Evolutionary conservation across 1,140 invertebrate species (phyloP).

Genomic region (Drosophila repletoides): DNA sequence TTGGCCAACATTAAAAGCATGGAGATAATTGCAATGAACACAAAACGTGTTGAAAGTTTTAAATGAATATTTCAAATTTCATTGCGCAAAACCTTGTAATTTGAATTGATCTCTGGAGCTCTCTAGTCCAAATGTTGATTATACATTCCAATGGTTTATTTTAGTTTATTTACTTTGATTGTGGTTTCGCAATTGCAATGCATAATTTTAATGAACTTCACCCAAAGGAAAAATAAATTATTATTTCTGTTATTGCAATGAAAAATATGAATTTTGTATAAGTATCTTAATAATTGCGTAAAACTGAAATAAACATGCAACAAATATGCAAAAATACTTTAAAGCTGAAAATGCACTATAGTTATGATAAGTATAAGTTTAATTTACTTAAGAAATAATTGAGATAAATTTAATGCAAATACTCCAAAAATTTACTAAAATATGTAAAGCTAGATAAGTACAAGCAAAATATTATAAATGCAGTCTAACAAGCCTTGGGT

Average conservation of each 20-base stretch:
- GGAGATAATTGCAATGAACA: constrained; percentile 34
- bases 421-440: no score
- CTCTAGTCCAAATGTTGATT: not conserved
- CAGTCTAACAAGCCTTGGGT: no score
- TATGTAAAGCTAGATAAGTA: no score
- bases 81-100: not conserved
- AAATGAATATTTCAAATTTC: constrained; percentile 11
- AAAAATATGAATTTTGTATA: constrained; percentile 1
- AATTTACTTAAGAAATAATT: no score
- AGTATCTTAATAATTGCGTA: not conserved
- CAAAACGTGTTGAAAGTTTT: constrained; percentile 18
- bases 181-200: not conserved
- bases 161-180: constrained; percentile 7
- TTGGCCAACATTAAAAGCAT: constrained; percentile 16
- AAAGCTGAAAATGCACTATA: not conserved
- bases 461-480: no score
- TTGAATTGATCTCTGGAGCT: constrained; percentile 1
- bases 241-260: not conserved
- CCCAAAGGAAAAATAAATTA: not conserved
- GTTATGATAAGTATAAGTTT: no score
- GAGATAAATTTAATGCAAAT: no score
- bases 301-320: not conserved
- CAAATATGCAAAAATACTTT: not conserved
- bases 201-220: constrained; percentile 5
- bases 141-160: constrained; percentile 6